phyloP scores from a whole-genome alignment of 2,113 vertebrate genomes.

The Notiomystis cincta region DNA sequence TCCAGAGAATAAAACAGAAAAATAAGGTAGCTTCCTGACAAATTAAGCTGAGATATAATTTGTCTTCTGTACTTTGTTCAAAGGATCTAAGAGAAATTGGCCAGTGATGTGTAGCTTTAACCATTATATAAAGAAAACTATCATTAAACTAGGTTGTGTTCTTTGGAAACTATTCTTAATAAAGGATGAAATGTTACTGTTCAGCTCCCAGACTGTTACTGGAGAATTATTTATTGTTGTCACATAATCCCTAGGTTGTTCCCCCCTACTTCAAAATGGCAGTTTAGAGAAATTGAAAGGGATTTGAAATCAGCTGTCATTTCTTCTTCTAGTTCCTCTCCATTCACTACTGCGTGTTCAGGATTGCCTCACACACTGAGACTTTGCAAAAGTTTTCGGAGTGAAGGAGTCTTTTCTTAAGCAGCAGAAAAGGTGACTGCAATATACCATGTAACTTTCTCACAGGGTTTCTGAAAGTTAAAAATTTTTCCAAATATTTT shows the following conservation, averaged over 20 bases:
- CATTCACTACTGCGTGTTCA: neutral
- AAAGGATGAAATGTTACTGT: neutral
- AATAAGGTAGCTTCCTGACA: neutral
- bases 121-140: neutral
- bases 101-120: neutral
- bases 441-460: neutral
- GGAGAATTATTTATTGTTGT: neutral
- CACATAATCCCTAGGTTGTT: too few relatives aligned
- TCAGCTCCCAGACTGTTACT: neutral
- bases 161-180: neutral
- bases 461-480: neutral
- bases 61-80: neutral
- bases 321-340: neutral
- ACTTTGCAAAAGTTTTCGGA: neutral
- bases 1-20: neutral
- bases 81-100: neutral
- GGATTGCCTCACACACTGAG: neutral
- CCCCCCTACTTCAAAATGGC: neutral
- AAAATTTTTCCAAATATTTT: neutral
- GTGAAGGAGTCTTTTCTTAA: neutral
- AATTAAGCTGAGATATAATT: neutral
- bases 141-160: neutral
- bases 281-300: neutral
- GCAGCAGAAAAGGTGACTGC: neutral
- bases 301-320: neutral